Evolutionary conservation across 2,888 invertebrate genomes (phyloP), one percentile per base, ranked within the genome.

Genomic region (Eutolmus rufibarbis): DNA sequence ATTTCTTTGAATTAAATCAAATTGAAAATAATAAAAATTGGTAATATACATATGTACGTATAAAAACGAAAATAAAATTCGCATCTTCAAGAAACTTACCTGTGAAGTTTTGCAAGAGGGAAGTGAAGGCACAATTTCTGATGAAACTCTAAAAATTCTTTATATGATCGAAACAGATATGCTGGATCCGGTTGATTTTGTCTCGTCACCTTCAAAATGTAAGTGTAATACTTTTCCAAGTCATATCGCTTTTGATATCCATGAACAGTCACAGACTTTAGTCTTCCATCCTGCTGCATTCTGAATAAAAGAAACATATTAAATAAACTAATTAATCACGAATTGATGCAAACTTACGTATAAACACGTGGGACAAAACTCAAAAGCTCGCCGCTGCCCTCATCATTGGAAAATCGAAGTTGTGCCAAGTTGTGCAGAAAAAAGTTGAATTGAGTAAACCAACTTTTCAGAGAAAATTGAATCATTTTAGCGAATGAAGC

Each of bases 371-470:
- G 98, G 91, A 98, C 97, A 93, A 99, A 99, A 0, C 98, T 97
- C 5, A 99, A 93, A 16, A 98, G 93, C 89, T 97, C 96, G 46
- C 95, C 96, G 89, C 94, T 96, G 89, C 94, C 95, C 90, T 97
- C 97, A 89, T 98, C 98, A n/a, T 96, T 96, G 87, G 96, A 96
- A 90, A 98, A 98, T 89, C 98, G 94, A 90, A 98, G 93, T 92
- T 99, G 99, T 1, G 98, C 98, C 91, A 99, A 93, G 92, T 98
- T 98, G 93, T 99, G 99, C 82, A 99, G 94, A 94, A 99, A 99
- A 94, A 99, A 99, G 94, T 99, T 99, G 90, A 99, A 97, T 88
- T 98, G 98, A 0, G 99, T 98, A 91, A 98, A 99, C 95, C 96
- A 96, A 46, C 96, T 97, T 93, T 97, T 97, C 88, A 98, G 94